These are phyloP conservation scores for Leptura quadrifasciata DNA, from an alignment of 2,888 invertebrate species.

Conservation along the genomic window DNA sequence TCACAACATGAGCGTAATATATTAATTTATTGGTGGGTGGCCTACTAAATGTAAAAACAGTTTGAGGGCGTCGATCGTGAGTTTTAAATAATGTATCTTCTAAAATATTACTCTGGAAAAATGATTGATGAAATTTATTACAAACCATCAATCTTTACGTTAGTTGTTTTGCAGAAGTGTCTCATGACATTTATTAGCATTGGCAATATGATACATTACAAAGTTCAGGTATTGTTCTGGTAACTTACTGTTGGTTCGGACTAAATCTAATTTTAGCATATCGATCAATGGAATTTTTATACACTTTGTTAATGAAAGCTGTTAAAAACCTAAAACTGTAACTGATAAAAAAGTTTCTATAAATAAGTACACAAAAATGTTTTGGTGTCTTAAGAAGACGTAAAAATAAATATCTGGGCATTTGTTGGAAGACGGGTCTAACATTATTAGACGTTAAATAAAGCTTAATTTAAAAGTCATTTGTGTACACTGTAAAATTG, in stretches of 20 bases:
- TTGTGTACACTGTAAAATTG: too few species aligned
- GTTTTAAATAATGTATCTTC: background rate
- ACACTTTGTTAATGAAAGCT: background rate
- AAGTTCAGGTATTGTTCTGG: conserved; percentile 24
- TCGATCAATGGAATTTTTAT: background rate
- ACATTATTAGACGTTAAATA: too few species aligned
- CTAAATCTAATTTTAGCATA: background rate
- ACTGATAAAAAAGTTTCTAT: too few species aligned
- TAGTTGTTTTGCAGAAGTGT: conserved; percentile 19
- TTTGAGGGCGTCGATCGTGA: background rate
- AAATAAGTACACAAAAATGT: too few species aligned
- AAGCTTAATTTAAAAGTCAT: too few species aligned
- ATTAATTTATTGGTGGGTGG: background rate
- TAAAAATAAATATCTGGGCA: too few species aligned
- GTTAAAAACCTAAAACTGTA: too few species aligned
- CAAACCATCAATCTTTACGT: conserved; percentile 32
- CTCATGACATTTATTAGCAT: conserved; percentile 31
- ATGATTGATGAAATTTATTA: conserved; percentile 34
- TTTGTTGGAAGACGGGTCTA: too few species aligned
- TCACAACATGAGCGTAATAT: too few species aligned
- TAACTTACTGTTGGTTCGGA: background rate
- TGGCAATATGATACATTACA: conserved; percentile 22
- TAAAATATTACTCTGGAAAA: conserved; percentile 7
- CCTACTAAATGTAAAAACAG: background rate
- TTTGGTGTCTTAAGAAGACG: too few species aligned